phyloP scores from a whole-genome alignment of 1,140 invertebrate species.

The Oryctes rhinoceros region DNA sequence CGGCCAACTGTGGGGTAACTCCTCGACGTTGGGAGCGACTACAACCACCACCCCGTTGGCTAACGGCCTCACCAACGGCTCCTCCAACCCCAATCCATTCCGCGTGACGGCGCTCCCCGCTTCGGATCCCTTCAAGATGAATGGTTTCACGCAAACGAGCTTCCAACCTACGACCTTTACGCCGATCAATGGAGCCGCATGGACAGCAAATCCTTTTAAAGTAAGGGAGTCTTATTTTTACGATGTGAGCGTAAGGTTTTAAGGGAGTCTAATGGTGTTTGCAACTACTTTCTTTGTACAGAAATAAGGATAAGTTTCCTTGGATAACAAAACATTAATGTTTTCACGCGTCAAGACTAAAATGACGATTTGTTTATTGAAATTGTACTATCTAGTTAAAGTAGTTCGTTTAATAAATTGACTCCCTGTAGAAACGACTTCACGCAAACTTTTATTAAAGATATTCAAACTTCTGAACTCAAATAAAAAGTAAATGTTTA shows the following conservation, averaged over 20 bases:
- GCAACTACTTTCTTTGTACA: too few relatives aligned
- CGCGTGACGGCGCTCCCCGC: constrained; percentile 43
- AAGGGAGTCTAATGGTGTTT: too few relatives aligned
- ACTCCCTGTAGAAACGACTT: too few relatives aligned
- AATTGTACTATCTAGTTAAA: too few relatives aligned
- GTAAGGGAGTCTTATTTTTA: constrained; percentile 47
- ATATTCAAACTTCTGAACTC: too few relatives aligned
- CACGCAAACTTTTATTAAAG: too few relatives aligned
- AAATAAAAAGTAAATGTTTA: too few relatives aligned
- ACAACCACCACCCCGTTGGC: constrained; percentile 5
- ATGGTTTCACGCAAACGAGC: constrained; percentile 51
- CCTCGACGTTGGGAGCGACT: constrained; percentile 28
- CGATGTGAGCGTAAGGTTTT: not conserved
- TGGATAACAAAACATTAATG: too few relatives aligned
- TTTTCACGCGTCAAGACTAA: too few relatives aligned
- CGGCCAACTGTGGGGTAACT: constrained; percentile 37
- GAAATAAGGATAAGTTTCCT: too few relatives aligned
- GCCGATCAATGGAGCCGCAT: constrained; percentile 49
- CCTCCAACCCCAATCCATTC: constrained; percentile 50
- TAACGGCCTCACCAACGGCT: constrained; percentile 43
- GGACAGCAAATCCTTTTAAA: constrained; percentile 59
- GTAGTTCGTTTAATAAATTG: too few relatives aligned
- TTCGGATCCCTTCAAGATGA: constrained; percentile 46
- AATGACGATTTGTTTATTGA: too few relatives aligned
- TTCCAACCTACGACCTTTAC: constrained; percentile 48